Percentiles rank a stretch among this genome's conserved stretches.
Conservation (phyloP, 2,797 vertebrate species). For the Smutsia temminckii region DNA sequence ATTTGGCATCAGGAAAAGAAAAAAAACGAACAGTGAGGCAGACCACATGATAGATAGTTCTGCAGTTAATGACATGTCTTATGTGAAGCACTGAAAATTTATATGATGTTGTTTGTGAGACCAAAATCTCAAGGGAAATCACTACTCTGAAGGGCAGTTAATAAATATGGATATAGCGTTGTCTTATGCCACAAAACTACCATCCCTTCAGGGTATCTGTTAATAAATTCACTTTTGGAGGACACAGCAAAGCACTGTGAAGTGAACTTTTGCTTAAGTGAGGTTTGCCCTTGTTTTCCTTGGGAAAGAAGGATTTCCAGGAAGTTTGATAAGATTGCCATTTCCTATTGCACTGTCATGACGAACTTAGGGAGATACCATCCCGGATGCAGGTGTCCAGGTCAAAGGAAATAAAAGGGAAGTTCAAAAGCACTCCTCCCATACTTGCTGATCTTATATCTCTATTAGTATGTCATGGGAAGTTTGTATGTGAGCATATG, state of each 20-base stretch:
- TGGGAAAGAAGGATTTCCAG: conserved; percentile 78
- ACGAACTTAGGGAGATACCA: conserved; percentile 83
- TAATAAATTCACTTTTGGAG: conserved; percentile 65
- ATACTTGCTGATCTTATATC: conserved; percentile 71
- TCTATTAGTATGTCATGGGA: conserved; percentile 78
- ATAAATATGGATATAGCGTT: conserved; percentile 30
- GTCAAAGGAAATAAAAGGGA: conserved; percentile 83
- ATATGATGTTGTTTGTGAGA: conserved; percentile 17
- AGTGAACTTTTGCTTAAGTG: conserved; percentile 68
- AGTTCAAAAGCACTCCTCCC: conserved; percentile 86
- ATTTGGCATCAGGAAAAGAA: conserved; percentile 69
- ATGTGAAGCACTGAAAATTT: conserved; percentile 28
- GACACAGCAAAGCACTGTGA: neutral
- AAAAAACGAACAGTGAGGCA: conserved; percentile 27
- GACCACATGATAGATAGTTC: conserved; percentile 71
- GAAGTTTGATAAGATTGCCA: conserved; percentile 81
- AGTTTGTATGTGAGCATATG: conserved; percentile 65
- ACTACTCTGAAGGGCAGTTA: neutral
- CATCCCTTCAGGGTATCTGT: conserved; percentile 53
- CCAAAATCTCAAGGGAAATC: conserved; percentile 57
- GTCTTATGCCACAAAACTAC: conserved; percentile 63
- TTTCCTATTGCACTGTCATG: conserved; percentile 85
- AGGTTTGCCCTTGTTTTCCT: conserved; percentile 79
- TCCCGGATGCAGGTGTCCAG: conserved; percentile 89
- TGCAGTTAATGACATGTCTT: conserved; percentile 69